These are phyloP conservation scores for Diachasma alloeum DNA, from an alignment of 1,140 invertebrate genomes.

Conservation along the genomic window DNA sequence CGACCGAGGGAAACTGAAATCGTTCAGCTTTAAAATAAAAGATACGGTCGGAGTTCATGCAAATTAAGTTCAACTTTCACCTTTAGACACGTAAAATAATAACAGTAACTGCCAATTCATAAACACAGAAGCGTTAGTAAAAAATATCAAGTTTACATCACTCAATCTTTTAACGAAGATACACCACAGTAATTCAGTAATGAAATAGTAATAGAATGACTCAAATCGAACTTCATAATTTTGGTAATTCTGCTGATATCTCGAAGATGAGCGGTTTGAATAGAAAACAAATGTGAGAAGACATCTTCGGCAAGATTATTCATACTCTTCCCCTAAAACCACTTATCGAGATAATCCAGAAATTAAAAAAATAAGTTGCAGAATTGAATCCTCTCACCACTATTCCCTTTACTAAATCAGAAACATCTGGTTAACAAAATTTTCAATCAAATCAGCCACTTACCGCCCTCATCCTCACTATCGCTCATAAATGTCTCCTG, in stretches of 20 bases:
- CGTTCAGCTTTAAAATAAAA: neutral
- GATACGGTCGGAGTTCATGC: neutral
- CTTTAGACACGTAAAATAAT: neutral
- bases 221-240: neutral
- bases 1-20: neutral
- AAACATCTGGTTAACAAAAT: neutral
- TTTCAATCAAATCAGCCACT: constrained; percentile 48
- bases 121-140: neutral
- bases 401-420: neutral
- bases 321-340: too few species aligned
- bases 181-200: neutral
- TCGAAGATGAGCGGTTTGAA: too few species aligned
- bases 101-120: neutral
- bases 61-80: neutral
- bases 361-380: too few species aligned
- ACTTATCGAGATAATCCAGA: too few species aligned
- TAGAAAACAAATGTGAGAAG: too few species aligned
- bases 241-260: neutral
- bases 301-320: too few species aligned
- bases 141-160: neutral
- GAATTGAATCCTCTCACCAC: neutral
- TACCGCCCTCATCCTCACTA: constrained; percentile 98
- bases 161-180: neutral
- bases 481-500: constrained; percentile 99
- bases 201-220: neutral